Evolutionary conservation across 2,113 vertebrate species (phyloP), one percentile per base, ranked within the genome.

Genomic region (Chloebia gouldiae): DNA sequence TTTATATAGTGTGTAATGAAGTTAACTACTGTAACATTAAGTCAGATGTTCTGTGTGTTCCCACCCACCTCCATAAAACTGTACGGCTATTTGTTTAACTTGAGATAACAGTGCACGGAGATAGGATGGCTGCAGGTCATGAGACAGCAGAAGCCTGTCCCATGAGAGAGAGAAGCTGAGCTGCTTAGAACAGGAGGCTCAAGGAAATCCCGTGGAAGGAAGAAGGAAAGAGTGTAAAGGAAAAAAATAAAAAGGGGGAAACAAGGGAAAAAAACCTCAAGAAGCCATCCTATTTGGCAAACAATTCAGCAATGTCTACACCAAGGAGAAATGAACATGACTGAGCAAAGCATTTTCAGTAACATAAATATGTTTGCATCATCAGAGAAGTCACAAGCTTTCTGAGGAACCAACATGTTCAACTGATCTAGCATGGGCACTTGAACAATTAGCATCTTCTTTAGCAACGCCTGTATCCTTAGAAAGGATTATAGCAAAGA

Each of bases 201-300:
- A 39, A 33, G 42, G 35, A 61, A 31, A 27, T 56, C 23, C 15
- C 31, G 7, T 2, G 31, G 30, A 69, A 64, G 6, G 54, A 11
- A 54, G 13, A 2, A 12, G 39, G 3, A 1, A 6, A 8, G 9
- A 27, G 5, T 4, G 3, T 39, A 25, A 51, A 76, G 7, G 4
- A 15, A 17, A 21, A 21, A 44, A 9, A 28, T 40, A 12, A 60
- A 27, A 33, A 16, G 2, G 3, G 39, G 4, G 3, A 1, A 9
- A 25, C 30, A 16, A 4, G 4, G 4, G 0, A 6, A 40, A 39
- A 40, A 39, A 15, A 2, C 0, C 11, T 50, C 85, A 45, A 31
- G 5, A 49, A 63, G 33, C 3, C 5, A 3, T 22, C 10, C 22
- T 75, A 18, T 31, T 15, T 61, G 44, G 37, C 60, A 35, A 90